phyloP scores from a whole-genome alignment of 2,888 invertebrate genomes.

The Epistrophe grossulariae region DNA sequence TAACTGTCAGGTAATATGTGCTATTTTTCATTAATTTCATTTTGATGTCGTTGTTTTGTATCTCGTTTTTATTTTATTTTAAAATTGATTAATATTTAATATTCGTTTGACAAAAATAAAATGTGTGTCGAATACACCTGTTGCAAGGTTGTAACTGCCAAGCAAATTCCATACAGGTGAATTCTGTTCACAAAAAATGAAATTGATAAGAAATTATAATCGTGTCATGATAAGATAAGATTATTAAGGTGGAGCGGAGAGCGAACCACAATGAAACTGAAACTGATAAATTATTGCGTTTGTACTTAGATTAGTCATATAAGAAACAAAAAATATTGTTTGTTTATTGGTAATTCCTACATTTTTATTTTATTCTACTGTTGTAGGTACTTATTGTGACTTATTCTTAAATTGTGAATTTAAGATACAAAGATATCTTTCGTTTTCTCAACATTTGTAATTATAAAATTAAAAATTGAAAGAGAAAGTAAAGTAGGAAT shows the following conservation, averaged over 20 bases:
- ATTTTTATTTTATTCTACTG: neutral
- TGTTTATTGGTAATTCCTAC: neutral
- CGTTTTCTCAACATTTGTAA: no score
- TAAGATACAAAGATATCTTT: no score
- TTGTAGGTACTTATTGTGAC: no score
- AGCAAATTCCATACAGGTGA: conserved; percentile 25
- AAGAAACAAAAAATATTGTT: neutral
- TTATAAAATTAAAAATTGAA: no score
- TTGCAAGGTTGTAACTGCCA: conserved; percentile 36
- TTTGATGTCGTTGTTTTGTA: conserved; percentile 40
- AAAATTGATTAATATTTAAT: neutral
- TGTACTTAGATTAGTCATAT: conserved; percentile 50
- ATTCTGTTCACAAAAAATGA: conserved; percentile 1
- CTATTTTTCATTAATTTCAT: conserved; percentile 78
- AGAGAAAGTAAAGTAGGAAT: no score
- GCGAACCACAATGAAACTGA: neutral
- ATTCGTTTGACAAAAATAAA: conserved; percentile 37
- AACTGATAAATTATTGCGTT: conserved; percentile 4
- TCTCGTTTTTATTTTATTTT: conserved; percentile 8
- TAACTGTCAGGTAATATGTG: conserved; percentile 85
- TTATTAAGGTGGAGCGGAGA: conserved; percentile 16
- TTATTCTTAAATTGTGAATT: no score
- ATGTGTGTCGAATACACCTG: conserved; percentile 49
- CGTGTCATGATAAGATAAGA: neutral
- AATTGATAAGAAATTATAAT: conserved; percentile 25